Base-by-base conservation (phyloP, 2,888 invertebrate genomes). In the Mythimna pallens region DNA sequence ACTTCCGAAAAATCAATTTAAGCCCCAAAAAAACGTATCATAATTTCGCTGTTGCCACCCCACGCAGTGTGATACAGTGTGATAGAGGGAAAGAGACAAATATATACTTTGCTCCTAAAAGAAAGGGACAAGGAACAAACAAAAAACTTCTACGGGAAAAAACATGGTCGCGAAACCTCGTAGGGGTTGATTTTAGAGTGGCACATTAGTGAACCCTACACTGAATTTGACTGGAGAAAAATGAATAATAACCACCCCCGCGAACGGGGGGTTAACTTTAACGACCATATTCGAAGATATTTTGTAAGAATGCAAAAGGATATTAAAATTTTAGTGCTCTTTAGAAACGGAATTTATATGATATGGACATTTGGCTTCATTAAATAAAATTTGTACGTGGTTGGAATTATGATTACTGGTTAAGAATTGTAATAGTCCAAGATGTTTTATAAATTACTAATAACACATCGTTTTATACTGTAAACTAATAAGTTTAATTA, bases 1-100 rank as follows among this genome's bases (percentile, higher is more conserved):
- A 94, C 92, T 93, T 93, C 91, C 89, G 88, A 93, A 95, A 95
- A 96, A 96, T 95, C 95, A 95, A 96, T 96, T 96, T 95, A 92
- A 92, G 90, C 94, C 92, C 93, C 91, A 93, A 94, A 94, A 93
- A 94, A 93, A 94, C 95, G 94, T 94, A 96, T 95, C 96, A 96
- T 95, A 96, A 95, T 96, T 95, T 94, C 76, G 81, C 91, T 92
- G 88, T 89, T 83, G 90, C 94, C 95, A 94, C 96, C 95, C 95
- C 93, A 93, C 93, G 91, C 91, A 86, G 75, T 80, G 86, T 91
- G 93, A 94, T 94, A 94, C 91, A 86, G 75, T 80, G 86, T 91
- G 93, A 94, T 94, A 94, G 90, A 80, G 89, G 2, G 86, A 94
- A 75, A 74, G 91, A 78, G 94, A 95, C 30, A 65, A 47, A 85